These are phyloP conservation scores for Montipora capitata DNA, from an alignment of 92 coral and sea anemone species.

Conservation along the genomic window DNA sequence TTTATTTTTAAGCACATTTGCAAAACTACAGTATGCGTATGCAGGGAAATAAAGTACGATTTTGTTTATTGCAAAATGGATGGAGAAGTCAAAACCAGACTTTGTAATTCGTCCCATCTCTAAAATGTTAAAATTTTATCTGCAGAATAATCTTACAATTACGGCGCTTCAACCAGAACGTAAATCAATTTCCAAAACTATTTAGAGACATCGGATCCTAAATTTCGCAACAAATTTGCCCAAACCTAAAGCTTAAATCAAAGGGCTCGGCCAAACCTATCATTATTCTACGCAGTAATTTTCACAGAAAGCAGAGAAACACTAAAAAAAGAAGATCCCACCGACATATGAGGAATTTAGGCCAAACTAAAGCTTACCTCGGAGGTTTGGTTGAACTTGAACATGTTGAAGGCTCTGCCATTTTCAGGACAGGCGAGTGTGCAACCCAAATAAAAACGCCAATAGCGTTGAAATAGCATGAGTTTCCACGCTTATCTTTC, in stretches of 20 bases:
- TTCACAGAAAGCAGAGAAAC: constrained; percentile 25
- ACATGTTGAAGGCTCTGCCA: constrained; percentile 41
- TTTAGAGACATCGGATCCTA: constrained; percentile 42
- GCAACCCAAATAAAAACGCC: constrained; percentile 36
- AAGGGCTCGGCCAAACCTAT: neutral
- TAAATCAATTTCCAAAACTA: constrained; percentile 42
- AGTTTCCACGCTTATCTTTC: constrained; percentile 48
- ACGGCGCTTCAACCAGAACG: constrained; percentile 45
- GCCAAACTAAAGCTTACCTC: constrained; percentile 47
- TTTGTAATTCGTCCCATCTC: neutral
- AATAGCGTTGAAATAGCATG: constrained; percentile 37
- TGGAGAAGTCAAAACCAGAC: neutral
- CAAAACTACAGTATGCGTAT: too few species aligned
- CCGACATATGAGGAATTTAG: constrained; percentile 34
- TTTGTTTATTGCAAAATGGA: too few species aligned
- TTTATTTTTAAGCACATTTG: too few species aligned
- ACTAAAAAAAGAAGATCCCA: constrained; percentile 32
- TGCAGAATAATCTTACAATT: constrained; percentile 51
- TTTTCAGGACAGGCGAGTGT: constrained; percentile 50
- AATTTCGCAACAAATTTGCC: constrained; percentile 54
- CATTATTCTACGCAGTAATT: neutral
- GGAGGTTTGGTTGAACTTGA: constrained; percentile 51
- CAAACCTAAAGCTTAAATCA: constrained; percentile 2
- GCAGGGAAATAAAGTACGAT: too few species aligned
- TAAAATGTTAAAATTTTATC: constrained; percentile 39